A percentile compares a stretch with the other conserved stretches of the same genome.
phyloP scores from a whole-genome alignment of 2,113 vertebrate genomes.

The Phocoena phocoena region DNA sequence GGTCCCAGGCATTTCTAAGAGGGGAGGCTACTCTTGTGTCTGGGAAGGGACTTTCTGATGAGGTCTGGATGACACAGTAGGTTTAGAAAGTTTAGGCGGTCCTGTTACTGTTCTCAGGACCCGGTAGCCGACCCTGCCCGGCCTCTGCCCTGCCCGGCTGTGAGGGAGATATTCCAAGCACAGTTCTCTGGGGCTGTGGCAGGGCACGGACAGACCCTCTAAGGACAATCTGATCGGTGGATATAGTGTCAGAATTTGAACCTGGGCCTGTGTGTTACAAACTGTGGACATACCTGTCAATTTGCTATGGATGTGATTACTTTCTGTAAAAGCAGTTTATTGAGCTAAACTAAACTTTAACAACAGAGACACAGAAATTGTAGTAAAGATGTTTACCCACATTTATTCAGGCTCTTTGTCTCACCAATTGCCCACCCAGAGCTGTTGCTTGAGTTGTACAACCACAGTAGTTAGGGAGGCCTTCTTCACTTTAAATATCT shows the following conservation, averaged over 20 bases:
- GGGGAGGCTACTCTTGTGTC: neutral
- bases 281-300: neutral
- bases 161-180: neutral
- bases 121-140: fast-evolving
- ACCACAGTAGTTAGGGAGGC: no score
- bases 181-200: neutral
- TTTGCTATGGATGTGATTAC: neutral
- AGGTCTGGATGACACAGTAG: neutral
- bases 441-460: neutral
- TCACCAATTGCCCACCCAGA: neutral
- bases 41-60: neutral
- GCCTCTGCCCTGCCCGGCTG: neutral
- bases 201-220: neutral
- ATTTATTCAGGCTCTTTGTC: neutral
- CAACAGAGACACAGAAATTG: neutral
- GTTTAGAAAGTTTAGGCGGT: neutral
- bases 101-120: neutral
- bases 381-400: neutral
- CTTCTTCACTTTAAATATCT: no score
- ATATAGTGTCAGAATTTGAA: neutral
- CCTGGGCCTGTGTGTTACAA: neutral
- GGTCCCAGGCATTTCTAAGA: neutral
- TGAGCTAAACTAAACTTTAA: neutral
- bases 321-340: neutral
- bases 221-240: no score